Percentiles rank a stretch among this genome's conserved stretches.
These are phyloP conservation scores for Caloenas nicobarica DNA, from an alignment of 2,113 vertebrate species.

Conservation along the genomic window DNA sequence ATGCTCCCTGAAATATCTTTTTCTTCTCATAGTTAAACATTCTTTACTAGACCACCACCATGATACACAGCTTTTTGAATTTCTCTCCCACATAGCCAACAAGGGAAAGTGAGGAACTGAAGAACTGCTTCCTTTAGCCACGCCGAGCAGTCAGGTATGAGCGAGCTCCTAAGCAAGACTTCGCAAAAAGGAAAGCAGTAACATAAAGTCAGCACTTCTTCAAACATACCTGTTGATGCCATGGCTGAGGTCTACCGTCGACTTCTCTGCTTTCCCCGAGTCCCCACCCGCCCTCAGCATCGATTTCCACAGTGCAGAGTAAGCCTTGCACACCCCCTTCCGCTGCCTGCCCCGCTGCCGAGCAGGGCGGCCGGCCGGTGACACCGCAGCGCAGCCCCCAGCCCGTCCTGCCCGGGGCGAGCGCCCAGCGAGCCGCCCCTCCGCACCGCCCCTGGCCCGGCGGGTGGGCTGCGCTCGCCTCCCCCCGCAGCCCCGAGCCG, in stretches of 20 bases:
- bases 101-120: not conserved
- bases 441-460: not conserved
- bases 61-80: not conserved
- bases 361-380: too few species aligned
- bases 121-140: not conserved
- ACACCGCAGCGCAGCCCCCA: not conserved
- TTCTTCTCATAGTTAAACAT: not conserved
- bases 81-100: not conserved
- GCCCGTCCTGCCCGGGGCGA: too few species aligned
- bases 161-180: not conserved
- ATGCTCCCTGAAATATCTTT: not conserved
- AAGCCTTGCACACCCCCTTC: accelerated
- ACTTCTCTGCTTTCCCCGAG: not conserved
- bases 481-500: not conserved
- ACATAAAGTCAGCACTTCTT: not conserved
- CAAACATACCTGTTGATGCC: not conserved
- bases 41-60: not conserved
- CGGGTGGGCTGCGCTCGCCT: not conserved
- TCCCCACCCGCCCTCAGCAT: not conserved
- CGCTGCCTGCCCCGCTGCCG: too few species aligned
- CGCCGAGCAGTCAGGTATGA: accelerated
- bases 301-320: accelerated
- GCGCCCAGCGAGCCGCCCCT: too few species aligned
- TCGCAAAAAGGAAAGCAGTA: not conserved
- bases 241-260: not conserved